These are phyloP conservation scores for Lepidothrix coronata DNA, from an alignment of 2,113 vertebrate genomes.

Conservation along the genomic window DNA sequence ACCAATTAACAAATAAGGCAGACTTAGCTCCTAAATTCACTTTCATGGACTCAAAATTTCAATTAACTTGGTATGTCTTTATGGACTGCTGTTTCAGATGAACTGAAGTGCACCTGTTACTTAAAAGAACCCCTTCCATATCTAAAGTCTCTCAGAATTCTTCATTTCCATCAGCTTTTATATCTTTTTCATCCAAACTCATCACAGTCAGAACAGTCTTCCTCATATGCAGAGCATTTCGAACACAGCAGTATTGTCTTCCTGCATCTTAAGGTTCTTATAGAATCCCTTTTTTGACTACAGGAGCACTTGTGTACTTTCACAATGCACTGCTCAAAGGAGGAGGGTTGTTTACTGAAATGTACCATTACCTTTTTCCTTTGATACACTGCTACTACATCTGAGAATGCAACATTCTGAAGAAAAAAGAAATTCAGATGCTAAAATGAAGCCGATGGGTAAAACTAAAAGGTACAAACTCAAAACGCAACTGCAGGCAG, in stretches of 20 bases:
- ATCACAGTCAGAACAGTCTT: not conserved
- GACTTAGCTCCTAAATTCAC: not conserved
- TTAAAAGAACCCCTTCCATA: not conserved
- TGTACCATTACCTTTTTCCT: not conserved
- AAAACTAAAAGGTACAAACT: not conserved
- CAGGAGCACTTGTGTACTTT: not conserved
- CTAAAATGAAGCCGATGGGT: not conserved
- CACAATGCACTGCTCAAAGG: not conserved
- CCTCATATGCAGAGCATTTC: not conserved
- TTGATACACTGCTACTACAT: not conserved
- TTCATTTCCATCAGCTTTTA: not conserved
- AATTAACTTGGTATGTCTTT: not conserved
- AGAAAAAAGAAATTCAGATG: not conserved
- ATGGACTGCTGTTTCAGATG: not conserved
- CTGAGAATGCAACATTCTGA: not conserved
- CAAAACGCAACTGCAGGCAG: not conserved
- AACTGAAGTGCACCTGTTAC: not conserved
- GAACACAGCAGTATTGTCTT: not conserved
- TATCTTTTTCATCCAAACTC: not conserved
- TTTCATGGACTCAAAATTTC: not conserved
- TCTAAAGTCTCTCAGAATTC: not conserved
- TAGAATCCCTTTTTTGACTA: not conserved
- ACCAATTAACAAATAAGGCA: not conserved
- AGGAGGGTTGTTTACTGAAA: not conserved
- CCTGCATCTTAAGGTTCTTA: not conserved